phyloP scores from a whole-genome alignment of 2,113 vertebrate species.

The Himantopus leucocephalus region DNA sequence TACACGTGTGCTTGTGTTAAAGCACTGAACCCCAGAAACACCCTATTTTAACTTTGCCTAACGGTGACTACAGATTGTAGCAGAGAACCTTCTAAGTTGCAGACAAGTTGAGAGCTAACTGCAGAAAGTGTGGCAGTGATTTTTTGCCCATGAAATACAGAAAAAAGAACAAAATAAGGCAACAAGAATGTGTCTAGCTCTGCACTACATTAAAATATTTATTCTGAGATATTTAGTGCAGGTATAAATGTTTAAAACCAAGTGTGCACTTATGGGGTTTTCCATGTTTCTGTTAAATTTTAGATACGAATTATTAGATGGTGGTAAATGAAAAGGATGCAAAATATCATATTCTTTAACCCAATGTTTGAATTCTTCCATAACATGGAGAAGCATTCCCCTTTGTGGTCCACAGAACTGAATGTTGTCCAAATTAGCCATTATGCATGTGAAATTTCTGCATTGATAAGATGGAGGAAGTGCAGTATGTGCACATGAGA shows the following conservation, averaged over 20 bases:
- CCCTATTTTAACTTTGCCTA: not conserved
- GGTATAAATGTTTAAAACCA: not conserved
- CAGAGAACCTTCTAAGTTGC: not conserved
- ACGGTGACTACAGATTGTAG: not conserved
- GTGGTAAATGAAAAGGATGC: not conserved
- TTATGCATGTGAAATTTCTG: accelerated
- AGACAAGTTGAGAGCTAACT: not conserved
- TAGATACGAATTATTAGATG: not conserved
- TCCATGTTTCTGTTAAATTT: not conserved
- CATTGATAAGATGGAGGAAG: not conserved
- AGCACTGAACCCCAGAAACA: not conserved
- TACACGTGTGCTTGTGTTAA: not conserved
- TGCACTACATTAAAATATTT: not conserved
- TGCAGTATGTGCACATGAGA: not conserved
- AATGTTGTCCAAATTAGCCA: not conserved
- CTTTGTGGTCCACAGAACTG: not conserved
- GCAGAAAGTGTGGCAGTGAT: not conserved
- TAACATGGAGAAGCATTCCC: not conserved
- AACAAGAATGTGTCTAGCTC: not conserved
- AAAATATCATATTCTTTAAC: not conserved
- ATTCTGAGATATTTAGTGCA: not conserved
- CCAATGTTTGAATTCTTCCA: not conserved
- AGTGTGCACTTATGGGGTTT: not conserved
- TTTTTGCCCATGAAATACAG: not conserved
- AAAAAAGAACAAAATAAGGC: not conserved